These are phyloP conservation scores for Archaeoteleia sp. DNA, from an alignment of 2,888 invertebrate species.

Conservation along the genomic window DNA sequence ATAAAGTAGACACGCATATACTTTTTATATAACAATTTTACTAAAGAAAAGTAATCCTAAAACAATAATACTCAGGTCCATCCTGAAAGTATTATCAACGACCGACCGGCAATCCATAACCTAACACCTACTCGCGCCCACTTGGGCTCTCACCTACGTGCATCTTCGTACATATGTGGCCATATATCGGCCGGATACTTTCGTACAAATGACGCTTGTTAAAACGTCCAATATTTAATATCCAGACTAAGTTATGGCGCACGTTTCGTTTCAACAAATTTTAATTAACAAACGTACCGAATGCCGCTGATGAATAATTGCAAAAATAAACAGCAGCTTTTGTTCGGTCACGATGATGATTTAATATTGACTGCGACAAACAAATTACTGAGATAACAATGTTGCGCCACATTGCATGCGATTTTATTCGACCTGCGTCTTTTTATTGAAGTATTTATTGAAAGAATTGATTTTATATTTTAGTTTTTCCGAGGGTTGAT, in stretches of 20 bases:
- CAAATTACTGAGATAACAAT: no score
- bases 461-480: no score
- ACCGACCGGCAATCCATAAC: conserved; percentile 5
- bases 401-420: no score
- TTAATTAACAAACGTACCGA: conserved; percentile 12
- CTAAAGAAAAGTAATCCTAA: background rate
- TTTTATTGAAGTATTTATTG: no score
- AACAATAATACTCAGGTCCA: conserved; percentile 13
- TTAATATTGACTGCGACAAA: no score
- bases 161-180: background rate
- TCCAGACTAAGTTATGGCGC: background rate
- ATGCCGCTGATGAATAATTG: no score
- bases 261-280: background rate
- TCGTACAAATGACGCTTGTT: conserved; percentile 10
- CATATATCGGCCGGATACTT: conserved; percentile 7
- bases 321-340: no score
- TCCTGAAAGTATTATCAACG: conserved; percentile 17
- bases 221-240: conserved; percentile 22
- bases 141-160: conserved; percentile 1
- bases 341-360: no score
- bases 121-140: conserved; percentile 27
- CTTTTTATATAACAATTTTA: background rate
- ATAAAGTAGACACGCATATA: conserved; percentile 6
- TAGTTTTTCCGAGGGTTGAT: no score
- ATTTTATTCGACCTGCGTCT: no score